Conservation (phyloP, 2,888 invertebrate species). For the Capitulum mitella region DNA sequence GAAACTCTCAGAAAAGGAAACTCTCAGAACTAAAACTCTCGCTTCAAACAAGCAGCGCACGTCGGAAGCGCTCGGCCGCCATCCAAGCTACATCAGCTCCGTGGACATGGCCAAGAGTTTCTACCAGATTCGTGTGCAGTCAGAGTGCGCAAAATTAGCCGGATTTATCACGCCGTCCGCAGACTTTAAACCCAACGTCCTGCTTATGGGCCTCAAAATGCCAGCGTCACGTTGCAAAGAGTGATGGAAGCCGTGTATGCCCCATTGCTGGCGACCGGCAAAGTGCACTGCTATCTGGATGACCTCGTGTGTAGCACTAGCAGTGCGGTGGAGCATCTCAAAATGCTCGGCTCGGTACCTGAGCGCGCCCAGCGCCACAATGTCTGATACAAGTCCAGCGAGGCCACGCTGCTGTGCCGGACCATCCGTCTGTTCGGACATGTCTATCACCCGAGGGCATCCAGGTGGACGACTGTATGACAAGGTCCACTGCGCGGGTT, state of each 20-base stretch:
- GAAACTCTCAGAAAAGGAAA: not conserved
- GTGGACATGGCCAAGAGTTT: no score
- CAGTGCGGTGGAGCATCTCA: no score
- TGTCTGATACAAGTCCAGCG: not conserved
- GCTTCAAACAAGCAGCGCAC: not conserved
- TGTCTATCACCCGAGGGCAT: not conserved
- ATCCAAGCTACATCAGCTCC: not conserved
- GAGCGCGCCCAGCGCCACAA: not conserved
- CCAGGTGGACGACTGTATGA: not conserved
- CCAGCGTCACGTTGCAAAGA: not conserved
- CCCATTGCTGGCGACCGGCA: no score
- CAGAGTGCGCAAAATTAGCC: no score
- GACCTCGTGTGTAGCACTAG: not conserved
- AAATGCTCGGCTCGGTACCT: not conserved
- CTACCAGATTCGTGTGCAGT: no score
- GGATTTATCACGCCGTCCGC: not conserved
- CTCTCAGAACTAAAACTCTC: no score
- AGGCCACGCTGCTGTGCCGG: not conserved
- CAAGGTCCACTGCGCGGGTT: not conserved
- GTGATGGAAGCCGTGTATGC: no score
- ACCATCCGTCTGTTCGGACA: not conserved
- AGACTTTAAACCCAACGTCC: not conserved
- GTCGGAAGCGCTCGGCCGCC: no score
- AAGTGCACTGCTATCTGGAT: no score
- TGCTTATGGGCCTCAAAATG: not conserved